Evolutionary conservation across 2,113 vertebrate species (phyloP).

Genomic region (Cygnus buccinator): DNA sequence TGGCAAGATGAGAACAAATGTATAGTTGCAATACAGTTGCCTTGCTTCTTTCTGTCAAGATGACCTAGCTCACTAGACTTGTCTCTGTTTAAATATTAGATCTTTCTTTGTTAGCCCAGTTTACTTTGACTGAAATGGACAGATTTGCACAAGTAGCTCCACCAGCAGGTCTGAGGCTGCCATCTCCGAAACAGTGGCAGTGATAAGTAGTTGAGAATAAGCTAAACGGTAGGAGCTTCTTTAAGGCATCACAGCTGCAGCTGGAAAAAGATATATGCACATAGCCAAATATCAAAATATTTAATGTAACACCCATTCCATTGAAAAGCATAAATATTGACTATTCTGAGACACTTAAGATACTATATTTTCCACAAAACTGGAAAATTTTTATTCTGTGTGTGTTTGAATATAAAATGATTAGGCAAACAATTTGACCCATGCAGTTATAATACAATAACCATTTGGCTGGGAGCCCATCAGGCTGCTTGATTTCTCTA

Average conservation of each 20-base stretch:
- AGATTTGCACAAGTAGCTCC: not conserved
- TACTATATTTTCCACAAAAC: not conserved
- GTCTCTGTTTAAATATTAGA: not conserved
- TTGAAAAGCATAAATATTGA: not conserved
- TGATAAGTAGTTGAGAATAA: not conserved
- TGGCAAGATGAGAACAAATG: rapidly evolving
- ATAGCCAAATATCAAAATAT: not conserved
- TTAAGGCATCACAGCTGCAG: not conserved
- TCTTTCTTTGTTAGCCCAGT: not conserved
- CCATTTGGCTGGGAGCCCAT: conserved; percentile 25
- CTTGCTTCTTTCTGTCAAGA: not conserved
- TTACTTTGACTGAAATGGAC: not conserved
- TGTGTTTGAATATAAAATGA: not conserved
- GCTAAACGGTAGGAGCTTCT: not conserved
- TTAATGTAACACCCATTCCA: not conserved
- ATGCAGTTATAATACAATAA: conserved; percentile 37
- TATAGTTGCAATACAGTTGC: not conserved
- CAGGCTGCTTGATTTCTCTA: conserved; percentile 15
- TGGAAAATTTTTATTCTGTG: not conserved
- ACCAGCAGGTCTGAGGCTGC: not conserved
- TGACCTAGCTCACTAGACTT: not conserved
- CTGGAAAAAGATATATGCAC: not conserved
- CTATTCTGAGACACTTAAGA: not conserved
- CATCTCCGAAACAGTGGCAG: not conserved
- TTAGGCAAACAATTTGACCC: conserved; percentile 40